phyloP scores from a whole-genome alignment of 2,797 vertebrate species.

The Microctenopoma stevenorrisi region DNA sequence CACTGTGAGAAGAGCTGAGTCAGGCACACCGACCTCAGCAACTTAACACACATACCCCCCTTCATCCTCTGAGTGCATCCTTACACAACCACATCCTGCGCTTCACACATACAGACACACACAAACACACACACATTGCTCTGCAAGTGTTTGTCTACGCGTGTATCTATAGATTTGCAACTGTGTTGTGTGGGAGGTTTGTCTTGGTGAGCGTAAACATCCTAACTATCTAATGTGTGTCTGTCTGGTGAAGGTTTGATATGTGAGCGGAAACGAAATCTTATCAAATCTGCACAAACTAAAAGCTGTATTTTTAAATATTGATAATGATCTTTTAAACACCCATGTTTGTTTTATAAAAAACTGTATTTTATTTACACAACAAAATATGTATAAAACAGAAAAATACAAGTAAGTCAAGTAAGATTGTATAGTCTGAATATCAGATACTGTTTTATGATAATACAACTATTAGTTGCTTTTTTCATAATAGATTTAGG shows the following conservation, averaged over 20 bases:
- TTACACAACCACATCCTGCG: slow-evolving; percentile 69
- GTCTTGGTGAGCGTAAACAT: background rate
- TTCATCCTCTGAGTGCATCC: slow-evolving; percentile 45
- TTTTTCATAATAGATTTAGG: slow-evolving; percentile 34
- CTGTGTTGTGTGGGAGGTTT: slow-evolving; percentile 29
- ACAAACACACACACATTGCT: slow-evolving; percentile 13
- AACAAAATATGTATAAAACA: slow-evolving; percentile 26
- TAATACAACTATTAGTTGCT: slow-evolving; percentile 44
- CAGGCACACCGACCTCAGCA: slow-evolving; percentile 48
- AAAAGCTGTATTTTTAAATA: background rate
- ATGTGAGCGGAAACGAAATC: background rate
- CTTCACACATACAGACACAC: slow-evolving; percentile 16
- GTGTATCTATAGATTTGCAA: slow-evolving; percentile 16
- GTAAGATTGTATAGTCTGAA: slow-evolving; percentile 59
- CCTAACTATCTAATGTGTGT: background rate
- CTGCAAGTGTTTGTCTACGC: slow-evolving; percentile 12
- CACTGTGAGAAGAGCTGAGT: slow-evolving; percentile 59
- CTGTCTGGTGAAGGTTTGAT: background rate
- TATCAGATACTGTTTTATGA: slow-evolving; percentile 71
- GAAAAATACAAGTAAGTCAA: slow-evolving; percentile 2
- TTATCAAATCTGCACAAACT: background rate
- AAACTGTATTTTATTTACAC: slow-evolving; percentile 55
- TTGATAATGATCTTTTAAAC: background rate
- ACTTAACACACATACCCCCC: background rate
- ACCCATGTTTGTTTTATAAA: slow-evolving; percentile 18